These are phyloP conservation scores for Ancistrus triradiatus DNA, from an alignment of 2,113 vertebrate species.

Conservation along the genomic window DNA sequence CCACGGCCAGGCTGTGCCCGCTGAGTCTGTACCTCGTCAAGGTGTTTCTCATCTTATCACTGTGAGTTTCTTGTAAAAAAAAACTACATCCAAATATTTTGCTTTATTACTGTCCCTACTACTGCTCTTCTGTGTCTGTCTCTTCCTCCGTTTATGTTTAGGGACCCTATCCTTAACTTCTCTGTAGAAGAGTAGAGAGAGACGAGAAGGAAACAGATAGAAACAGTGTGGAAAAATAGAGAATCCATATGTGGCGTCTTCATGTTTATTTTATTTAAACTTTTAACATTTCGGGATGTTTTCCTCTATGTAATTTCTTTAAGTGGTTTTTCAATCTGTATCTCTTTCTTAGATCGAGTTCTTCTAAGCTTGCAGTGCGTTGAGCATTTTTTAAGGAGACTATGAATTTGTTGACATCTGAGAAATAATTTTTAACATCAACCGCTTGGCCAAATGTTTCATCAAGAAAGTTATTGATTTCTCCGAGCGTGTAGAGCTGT, in stretches of 20 bases:
- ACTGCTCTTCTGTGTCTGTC: not conserved
- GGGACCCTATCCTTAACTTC: not conserved
- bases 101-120: not conserved
- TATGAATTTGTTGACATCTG: not conserved
- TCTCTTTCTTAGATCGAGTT: no score
- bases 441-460: not conserved
- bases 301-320: not conserved
- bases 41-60: no score
- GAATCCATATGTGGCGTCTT: not conserved
- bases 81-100: not conserved
- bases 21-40: no score
- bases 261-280: not conserved
- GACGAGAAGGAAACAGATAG: not conserved
- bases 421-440: not conserved
- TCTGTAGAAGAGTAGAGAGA: not conserved
- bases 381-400: not conserved
- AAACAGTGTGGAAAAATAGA: not conserved
- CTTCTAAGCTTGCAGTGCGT: no score
- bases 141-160: constrained; percentile 2
- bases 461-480: no score
- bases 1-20: no score
- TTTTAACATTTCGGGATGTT: no score
- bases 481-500: no score
- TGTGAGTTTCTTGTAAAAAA: not conserved
- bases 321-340: no score